Conservation (phyloP, 2,888 invertebrate genomes). For the Dryocosmus kuriphilus region DNA sequence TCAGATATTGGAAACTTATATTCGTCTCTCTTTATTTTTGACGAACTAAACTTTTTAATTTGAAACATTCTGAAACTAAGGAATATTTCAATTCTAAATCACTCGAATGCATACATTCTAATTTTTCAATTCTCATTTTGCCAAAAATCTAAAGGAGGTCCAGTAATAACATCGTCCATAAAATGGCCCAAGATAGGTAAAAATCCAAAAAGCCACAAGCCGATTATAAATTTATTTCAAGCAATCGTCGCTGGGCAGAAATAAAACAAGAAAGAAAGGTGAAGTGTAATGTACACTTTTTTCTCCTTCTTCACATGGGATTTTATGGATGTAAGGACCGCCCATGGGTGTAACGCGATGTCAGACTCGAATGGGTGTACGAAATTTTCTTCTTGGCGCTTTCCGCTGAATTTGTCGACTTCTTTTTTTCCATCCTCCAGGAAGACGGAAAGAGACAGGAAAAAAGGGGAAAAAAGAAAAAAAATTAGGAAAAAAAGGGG, state of each 20-base stretch:
- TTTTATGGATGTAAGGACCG: constrained; percentile 39
- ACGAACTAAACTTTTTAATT: neutral
- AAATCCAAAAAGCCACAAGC: neutral
- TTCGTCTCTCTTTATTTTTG: neutral
- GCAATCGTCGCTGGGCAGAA: neutral
- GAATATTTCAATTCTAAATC: neutral
- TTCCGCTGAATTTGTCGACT: constrained; percentile 14
- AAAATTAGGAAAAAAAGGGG: constrained; percentile 23
- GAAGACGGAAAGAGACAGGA: constrained; percentile 8
- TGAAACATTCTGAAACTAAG: neutral
- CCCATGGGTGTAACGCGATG: constrained; percentile 33
- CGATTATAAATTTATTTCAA: neutral
- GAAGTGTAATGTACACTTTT: constrained; percentile 25
- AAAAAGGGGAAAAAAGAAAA: neutral
- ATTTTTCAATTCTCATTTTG: too few relatives aligned
- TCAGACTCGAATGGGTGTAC: constrained; percentile 27
- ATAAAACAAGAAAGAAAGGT: neutral
- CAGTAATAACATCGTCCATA: neutral
- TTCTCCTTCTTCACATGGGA: constrained; percentile 15
- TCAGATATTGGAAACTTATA: neutral
- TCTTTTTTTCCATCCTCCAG: constrained; percentile 12
- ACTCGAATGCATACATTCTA: neutral
- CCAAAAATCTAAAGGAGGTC: too few relatives aligned
- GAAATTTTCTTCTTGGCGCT: constrained; percentile 29
- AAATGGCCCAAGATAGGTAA: neutral